Conservation (phyloP, 2,888 invertebrate species). For the Quadroppia sp. region DNA sequence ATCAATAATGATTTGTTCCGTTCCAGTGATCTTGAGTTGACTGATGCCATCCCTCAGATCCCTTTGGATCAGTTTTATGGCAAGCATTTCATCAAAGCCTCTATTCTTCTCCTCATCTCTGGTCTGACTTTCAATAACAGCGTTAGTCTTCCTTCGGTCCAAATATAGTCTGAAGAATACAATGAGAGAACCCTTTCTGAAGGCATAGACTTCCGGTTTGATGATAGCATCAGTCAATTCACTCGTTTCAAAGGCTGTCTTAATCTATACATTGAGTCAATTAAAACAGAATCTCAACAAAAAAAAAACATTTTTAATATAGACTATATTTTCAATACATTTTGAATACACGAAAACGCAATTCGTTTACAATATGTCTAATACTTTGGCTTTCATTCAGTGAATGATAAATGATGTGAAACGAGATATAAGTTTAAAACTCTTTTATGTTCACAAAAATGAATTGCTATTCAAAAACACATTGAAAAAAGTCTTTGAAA, state of each 20-base stretch:
- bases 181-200: constrained; percentile 70
- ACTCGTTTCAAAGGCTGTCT: constrained; percentile 64
- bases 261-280: constrained; percentile 53
- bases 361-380: constrained; percentile 22
- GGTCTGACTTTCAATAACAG: constrained; percentile 53
- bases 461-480: neutral
- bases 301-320: neutral
- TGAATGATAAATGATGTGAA: neutral
- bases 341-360: neutral
- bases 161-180: constrained; percentile 72
- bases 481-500: neutral
- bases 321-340: neutral
- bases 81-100: constrained; percentile 9
- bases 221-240: constrained; percentile 60
- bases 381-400: neutral
- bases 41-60: constrained; percentile 23
- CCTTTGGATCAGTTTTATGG: constrained; percentile 11
- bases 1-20: constrained; percentile 24
- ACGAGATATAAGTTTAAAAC: neutral
- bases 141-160: constrained; percentile 73
- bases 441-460: neutral
- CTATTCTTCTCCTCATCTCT: neutral
- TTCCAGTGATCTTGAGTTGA: constrained; percentile 21
- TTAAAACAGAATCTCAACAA: neutral
- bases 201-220: constrained; percentile 62